Evolutionary conservation across 2,888 invertebrate species (phyloP), one percentile per base, ranked within the genome.

Genomic region (Aelia acuminata): DNA sequence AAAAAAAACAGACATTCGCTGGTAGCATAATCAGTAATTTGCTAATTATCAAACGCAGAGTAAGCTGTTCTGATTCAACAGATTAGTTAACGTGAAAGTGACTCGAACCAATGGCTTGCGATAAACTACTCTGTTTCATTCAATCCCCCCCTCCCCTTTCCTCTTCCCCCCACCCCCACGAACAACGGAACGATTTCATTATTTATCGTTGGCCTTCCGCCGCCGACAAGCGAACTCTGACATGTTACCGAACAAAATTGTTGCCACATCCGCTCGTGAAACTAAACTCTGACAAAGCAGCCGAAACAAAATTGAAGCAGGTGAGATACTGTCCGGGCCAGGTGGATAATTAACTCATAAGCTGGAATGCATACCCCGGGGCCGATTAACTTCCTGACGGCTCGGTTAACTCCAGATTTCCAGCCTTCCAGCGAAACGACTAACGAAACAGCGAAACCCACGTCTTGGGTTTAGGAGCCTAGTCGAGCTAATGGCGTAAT

Each of bases 361-460:
- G 18, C 43, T 80, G 80, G 35, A 80, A n/a, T n/a, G 80, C 80
- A 80, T 47, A 15, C n/a, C 80, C 80, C 43, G 43, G 26, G 43
- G 80, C n/a, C 43, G 22, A 80, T 80, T 43, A 39, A 47, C 80
- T 80, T 47, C 80, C 39, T 80, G 80, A 80, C 80, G 18, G 80
- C 75, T 31, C 7, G 22, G 26, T n/a, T 7, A 80, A n/a, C n/a
- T 80, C 80, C 39, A 39, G 39, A 3, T 70, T 20, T 20, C 22
- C 22, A 22, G 39, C 8, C 75, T n/a, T 80, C 80, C 35, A 35
- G 63, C 31, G 35, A 10, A 70, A 26, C 35, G 63, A 20, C 63
- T 70, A n/a, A n/a, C n/a, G n/a, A n/a, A n/a, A n/a, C n/a, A n/a
- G n/a, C n/a, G n/a, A n/a, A n/a, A n/a, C 5, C 31, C 31, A 35